Conservation (phyloP, 2,113 vertebrate species). For the Tragelaphus imberbis region DNA sequence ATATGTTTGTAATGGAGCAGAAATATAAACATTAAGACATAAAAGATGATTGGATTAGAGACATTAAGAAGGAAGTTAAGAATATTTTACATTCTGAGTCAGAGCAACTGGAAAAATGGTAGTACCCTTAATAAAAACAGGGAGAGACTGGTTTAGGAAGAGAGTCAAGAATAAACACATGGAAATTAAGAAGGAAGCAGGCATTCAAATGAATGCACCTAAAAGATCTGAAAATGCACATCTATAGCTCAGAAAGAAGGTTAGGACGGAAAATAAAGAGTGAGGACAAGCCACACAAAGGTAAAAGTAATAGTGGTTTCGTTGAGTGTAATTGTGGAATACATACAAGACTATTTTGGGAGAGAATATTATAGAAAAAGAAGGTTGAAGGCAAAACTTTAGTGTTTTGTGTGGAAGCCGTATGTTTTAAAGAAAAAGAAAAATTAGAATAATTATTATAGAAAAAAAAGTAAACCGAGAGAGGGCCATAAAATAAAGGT, state of each 20-base stretch:
- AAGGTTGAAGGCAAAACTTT: background rate
- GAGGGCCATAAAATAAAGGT: background rate
- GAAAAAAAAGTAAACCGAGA: background rate
- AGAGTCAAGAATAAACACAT: background rate
- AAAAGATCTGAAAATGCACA: background rate
- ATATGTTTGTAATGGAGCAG: background rate
- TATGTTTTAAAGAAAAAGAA: background rate
- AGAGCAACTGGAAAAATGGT: background rate
- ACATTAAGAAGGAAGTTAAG: background rate
- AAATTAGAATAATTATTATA: background rate
- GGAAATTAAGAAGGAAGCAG: background rate
- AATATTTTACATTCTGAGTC: background rate
- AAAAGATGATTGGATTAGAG: background rate
- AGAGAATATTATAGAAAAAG: background rate
- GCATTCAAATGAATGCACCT: background rate
- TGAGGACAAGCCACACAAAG: background rate
- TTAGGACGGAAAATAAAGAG: background rate
- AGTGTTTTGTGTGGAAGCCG: background rate
- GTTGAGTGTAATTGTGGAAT: background rate
- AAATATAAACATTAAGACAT: constrained; percentile 8
- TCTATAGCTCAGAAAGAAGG: background rate
- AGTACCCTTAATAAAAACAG: background rate
- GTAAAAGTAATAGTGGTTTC: background rate
- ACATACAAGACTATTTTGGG: background rate
- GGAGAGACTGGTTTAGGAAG: background rate